phyloP scores from a whole-genome alignment of 2,888 invertebrate species.

The Phyllotreta striolata region DNA sequence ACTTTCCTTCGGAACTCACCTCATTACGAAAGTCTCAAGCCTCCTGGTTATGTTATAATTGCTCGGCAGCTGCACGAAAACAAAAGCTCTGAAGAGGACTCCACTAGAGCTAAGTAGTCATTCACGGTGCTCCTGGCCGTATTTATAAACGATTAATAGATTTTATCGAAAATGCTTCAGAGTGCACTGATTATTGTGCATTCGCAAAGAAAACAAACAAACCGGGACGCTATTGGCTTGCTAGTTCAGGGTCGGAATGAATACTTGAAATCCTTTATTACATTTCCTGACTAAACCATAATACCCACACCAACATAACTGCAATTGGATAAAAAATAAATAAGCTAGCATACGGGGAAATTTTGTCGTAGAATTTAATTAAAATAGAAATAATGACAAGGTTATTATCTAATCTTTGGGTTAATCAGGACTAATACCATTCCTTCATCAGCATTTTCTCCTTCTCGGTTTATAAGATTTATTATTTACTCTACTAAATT shows the following conservation, averaged over 20 bases:
- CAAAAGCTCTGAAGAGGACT: slow-evolving; percentile 54
- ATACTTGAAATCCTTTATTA: neutral
- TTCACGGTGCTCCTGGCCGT: slow-evolving; percentile 44
- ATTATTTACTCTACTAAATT: too few relatives aligned
- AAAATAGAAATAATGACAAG: too few relatives aligned
- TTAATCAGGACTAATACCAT: too few relatives aligned
- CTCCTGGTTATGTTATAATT: slow-evolving; percentile 55
- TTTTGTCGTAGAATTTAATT: too few relatives aligned
- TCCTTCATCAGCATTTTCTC: too few relatives aligned
- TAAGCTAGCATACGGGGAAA: too few relatives aligned
- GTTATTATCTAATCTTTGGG: too few relatives aligned
- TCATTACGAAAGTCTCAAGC: slow-evolving; percentile 46
- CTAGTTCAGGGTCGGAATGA: slow-evolving; percentile 8
- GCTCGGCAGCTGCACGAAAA: slow-evolving; percentile 56
- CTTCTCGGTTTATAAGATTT: too few relatives aligned
- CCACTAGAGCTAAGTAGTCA: slow-evolving; percentile 48
- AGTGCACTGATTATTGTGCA: slow-evolving; percentile 28
- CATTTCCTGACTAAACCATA: too few relatives aligned
- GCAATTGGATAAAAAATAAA: too few relatives aligned
- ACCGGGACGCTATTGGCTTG: slow-evolving; percentile 27
- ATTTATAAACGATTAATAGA: slow-evolving; percentile 53
- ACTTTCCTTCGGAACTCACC: slow-evolving; percentile 41
- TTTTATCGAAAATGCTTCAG: slow-evolving; percentile 46
- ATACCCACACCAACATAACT: too few relatives aligned
- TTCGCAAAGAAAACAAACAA: slow-evolving; percentile 30